Evolutionary conservation across 1,140 invertebrate genomes (phyloP).

Genomic region (Ctenoplectra terminalis): DNA sequence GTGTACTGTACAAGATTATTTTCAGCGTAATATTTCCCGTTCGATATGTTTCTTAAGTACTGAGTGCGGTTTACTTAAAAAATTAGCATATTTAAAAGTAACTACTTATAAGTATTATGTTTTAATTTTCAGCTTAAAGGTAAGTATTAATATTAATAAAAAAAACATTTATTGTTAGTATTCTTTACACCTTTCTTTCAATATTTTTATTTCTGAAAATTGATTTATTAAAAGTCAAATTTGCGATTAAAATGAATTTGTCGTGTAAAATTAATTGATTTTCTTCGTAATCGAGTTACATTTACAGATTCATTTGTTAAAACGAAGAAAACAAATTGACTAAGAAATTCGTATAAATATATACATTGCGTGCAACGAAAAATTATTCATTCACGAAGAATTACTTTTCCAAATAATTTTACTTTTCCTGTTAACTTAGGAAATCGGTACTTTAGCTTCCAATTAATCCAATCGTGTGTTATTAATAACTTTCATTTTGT

Average conservation of each 20-base stretch:
- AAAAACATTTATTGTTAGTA: background rate
- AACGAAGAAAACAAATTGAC: too few relatives aligned
- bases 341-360: too few relatives aligned
- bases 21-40: conserved; percentile 47
- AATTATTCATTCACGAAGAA: background rate
- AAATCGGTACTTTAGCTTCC: too few relatives aligned
- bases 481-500: too few relatives aligned
- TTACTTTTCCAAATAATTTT: background rate
- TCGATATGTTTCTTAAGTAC: conserved; percentile 10
- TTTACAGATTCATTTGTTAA: too few relatives aligned
- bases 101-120: conserved; percentile 41
- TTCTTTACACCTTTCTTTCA: background rate
- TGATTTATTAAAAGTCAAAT: background rate
- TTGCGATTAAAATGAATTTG: too few relatives aligned
- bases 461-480: background rate
- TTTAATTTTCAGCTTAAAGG: conserved; percentile 11
- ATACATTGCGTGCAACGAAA: too few relatives aligned
- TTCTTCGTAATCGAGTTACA: too few relatives aligned
- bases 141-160: conserved; percentile 17
- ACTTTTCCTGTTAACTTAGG: background rate
- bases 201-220: background rate
- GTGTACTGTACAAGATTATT: conserved; percentile 28
- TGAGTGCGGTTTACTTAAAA: conserved; percentile 9
- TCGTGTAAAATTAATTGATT: too few relatives aligned
- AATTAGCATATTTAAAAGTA: conserved; percentile 29